Base-by-base conservation (phyloP, 64 coral and sea anemone species). In the Pocillopora damicornis region DNA sequence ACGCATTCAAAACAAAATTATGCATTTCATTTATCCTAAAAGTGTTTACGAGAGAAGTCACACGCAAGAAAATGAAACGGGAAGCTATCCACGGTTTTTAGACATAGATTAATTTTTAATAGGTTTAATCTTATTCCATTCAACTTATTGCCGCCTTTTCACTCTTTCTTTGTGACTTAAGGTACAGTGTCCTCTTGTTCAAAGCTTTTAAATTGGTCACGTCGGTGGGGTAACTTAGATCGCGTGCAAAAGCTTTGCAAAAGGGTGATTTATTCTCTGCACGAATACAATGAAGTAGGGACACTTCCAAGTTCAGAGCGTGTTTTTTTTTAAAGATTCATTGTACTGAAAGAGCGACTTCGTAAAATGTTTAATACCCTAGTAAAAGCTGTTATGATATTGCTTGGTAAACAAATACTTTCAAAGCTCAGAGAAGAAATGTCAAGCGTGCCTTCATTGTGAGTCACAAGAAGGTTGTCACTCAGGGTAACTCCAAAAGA, bases 401-500 rank as follows among this genome's bases (percentile, higher is more conserved):
- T 87, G 82, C 88, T 90, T 56, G n/a, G 88, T 90, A 94, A 94
- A 94, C 92, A 94, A 90, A 90, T 59, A 87, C 74, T 45, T 66
- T 87, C 79, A 34, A 92, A 75, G 42, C 42, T 30, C 35, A 35
- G 17, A 80, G 18, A 60, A 81, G 45, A 89, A 88, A 82, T 89
- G 86, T 89, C 86, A 89, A 88, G 76, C 75, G 73, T 66, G 58
- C 73, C 37, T 64, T 18, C 23, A 74, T 59, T 59, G 20, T 73
- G 35, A 75, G 59, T 58, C 72, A 73, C 36, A 38, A 59, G 26
- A 13, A 35, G 58, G 42, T 37, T 82, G 88, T 82, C 61, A 38
- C 63, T 68, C 89, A 86, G 2, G 37, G 18, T 65, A 76, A 23
- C 26, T 20, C 25, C 11, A 20, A 77, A 35, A 23, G 71, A 76